Percentiles rank a stretch among this genome's conserved stretches.
Evolutionary conservation across 2,797 vertebrate species (phyloP).

Genomic region (Cheirogaleus major): DNA sequence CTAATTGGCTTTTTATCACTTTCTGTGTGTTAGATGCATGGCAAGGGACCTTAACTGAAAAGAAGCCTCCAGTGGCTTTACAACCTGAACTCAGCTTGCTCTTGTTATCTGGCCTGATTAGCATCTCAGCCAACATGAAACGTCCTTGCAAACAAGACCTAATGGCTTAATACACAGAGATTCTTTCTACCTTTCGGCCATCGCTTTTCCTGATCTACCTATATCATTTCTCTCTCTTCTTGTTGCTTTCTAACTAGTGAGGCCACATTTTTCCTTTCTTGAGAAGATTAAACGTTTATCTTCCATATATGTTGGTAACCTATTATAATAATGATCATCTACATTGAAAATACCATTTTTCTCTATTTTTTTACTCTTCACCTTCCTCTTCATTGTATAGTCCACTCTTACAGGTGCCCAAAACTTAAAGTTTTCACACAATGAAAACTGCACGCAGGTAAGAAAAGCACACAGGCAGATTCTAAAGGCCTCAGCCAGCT

Average conservation of each 20-base stretch:
- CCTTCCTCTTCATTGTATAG: not conserved
- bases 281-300: not conserved
- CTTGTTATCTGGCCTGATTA: not conserved
- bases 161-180: not conserved
- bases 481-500: not conserved
- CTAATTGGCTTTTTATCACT: not conserved
- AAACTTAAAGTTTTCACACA: not conserved
- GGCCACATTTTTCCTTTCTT: not conserved
- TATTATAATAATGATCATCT: not conserved
- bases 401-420: not conserved
- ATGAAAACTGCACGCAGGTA: not conserved
- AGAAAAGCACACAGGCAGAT: not conserved
- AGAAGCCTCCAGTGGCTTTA: not conserved
- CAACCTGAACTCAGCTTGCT: not conserved
- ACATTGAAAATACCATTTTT: not conserved
- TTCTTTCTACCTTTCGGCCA: not conserved
- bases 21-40: not conserved
- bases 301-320: not conserved
- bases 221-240: not conserved
- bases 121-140: not conserved
- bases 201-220: not conserved
- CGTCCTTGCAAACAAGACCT: not conserved
- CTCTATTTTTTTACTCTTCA: not conserved
- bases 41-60: not conserved
- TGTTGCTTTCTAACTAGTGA: not conserved